A percentile compares a stretch with the other conserved stretches of the same genome.
Evolutionary conservation across 2,888 invertebrate genomes (phyloP).

Genomic region (Brachyptera risi): DNA sequence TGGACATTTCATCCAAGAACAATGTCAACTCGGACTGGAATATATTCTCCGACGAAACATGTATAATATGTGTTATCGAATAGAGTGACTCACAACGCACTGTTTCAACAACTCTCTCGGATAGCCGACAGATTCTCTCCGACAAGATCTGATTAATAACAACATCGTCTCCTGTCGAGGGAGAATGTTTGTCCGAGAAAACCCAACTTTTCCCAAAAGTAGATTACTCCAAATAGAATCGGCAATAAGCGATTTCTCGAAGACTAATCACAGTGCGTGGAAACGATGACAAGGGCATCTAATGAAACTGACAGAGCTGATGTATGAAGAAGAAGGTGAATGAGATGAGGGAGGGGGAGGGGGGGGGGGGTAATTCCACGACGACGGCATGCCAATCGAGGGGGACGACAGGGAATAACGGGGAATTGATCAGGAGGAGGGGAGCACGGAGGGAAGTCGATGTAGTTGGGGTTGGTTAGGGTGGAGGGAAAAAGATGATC

Average conservation of each 20-base stretch:
- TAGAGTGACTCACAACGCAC: too few relatives aligned
- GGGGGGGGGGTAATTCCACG: constrained; percentile 1
- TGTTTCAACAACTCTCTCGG: too few relatives aligned
- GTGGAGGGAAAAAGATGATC: too few relatives aligned
- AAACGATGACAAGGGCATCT: constrained; percentile 1
- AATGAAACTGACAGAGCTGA: constrained; percentile 16
- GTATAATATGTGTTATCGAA: too few relatives aligned
- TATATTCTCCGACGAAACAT: too few relatives aligned
- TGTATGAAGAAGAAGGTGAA: constrained; percentile 6
- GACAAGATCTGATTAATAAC: background rate
- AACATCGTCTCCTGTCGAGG: background rate
- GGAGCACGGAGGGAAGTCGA: background rate
- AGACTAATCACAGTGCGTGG: background rate
- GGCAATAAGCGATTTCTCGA: constrained; percentile 1
- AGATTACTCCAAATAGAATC: constrained; percentile 7
- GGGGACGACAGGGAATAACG: constrained; percentile 4
- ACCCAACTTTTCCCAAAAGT: background rate
- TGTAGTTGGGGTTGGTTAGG: too few relatives aligned
- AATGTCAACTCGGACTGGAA: too few relatives aligned
- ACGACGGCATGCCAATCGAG: background rate
- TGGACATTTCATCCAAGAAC: too few relatives aligned
- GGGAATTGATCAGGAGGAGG: constrained; percentile 7
- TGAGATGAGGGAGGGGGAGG: background rate
- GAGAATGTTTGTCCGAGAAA: background rate
- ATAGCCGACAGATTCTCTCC: background rate